Conservation (phyloP, 2,797 vertebrate genomes). For the Phylloscopus collybita region DNA sequence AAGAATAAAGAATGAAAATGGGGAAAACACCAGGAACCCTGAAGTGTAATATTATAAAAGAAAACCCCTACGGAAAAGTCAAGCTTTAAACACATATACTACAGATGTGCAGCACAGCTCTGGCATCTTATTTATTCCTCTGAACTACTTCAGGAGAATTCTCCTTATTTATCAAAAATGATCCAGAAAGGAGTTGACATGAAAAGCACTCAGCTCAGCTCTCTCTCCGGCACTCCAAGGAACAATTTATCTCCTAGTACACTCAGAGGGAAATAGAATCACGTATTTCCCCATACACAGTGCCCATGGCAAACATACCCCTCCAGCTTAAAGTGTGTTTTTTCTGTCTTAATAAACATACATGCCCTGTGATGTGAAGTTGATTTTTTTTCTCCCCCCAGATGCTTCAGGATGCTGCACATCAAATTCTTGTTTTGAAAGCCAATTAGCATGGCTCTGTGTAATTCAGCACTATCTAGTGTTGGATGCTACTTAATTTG, state of each 20-base stretch:
- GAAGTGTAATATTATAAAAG: not conserved
- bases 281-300: not conserved
- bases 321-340: not conserved
- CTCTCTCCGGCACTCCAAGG: not conserved
- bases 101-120: not conserved
- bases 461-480: not conserved
- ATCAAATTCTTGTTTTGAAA: not conserved
- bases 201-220: conserved; percentile 1
- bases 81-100: not conserved
- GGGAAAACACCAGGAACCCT: not conserved
- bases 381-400: not conserved
- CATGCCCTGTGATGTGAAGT: not conserved
- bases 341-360: not conserved
- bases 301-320: not conserved
- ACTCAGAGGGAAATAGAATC: not conserved
- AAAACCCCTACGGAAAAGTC: conserved; percentile 31
- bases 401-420: not conserved
- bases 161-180: conserved; percentile 5
- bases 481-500: not conserved
- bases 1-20: not conserved
- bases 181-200: conserved; percentile 35
- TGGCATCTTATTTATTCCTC: conserved; percentile 37
- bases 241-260: not conserved
- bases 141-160: not conserved
- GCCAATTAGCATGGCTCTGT: not conserved